phyloP scores from a whole-genome alignment of 2,888 invertebrate genomes.

The Polydrusus cervinus region DNA sequence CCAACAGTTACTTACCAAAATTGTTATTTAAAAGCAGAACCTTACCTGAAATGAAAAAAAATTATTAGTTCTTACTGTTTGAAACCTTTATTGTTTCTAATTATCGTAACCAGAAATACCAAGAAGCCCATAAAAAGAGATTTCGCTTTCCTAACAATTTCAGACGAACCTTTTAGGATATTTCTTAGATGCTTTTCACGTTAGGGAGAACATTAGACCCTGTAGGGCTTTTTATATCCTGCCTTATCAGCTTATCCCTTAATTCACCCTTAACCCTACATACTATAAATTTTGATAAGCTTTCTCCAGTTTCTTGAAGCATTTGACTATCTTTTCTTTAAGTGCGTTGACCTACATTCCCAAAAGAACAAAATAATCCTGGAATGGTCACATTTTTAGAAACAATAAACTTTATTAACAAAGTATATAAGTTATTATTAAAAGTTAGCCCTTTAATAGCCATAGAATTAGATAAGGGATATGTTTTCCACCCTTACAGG shows the following conservation, averaged over 20 bases:
- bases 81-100: slow-evolving; percentile 30
- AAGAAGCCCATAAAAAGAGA: slow-evolving; percentile 42
- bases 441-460: no score
- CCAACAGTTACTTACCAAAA: slow-evolving; percentile 20
- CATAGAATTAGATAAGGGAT: no score
- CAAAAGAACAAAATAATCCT: slow-evolving; percentile 3
- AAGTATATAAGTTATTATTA: no score
- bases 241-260: slow-evolving; percentile 51
- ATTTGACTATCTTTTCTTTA: slow-evolving; percentile 44
- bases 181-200: slow-evolving; percentile 48
- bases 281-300: slow-evolving; percentile 52
- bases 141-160: slow-evolving; percentile 40
- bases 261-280: slow-evolving; percentile 44
- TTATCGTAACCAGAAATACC: slow-evolving; percentile 31
- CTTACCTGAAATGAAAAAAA: slow-evolving; percentile 33
- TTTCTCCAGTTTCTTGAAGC: slow-evolving; percentile 26
- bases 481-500: no score
- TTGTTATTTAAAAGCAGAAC: background rate
- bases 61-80: slow-evolving; percentile 19
- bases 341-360: slow-evolving; percentile 33
- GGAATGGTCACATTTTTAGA: background rate
- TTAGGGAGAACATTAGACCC: slow-evolving; percentile 45
- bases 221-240: slow-evolving; percentile 46
- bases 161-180: slow-evolving; percentile 35
- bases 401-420: background rate